Evolutionary conservation across 2,888 invertebrate genomes (phyloP).

Genomic region (Hirtodrosophila histrioides): DNA sequence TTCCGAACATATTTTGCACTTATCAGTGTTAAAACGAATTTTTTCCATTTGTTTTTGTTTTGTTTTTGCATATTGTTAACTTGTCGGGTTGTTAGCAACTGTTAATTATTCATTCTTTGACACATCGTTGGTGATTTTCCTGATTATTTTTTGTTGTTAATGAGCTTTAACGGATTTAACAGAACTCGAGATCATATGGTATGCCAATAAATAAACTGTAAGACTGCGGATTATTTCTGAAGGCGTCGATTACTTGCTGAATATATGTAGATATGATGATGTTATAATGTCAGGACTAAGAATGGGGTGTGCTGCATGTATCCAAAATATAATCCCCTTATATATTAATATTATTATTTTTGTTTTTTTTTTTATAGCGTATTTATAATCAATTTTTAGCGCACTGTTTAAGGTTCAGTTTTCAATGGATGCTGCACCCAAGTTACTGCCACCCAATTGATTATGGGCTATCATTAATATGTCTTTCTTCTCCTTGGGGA

Average conservation of each 20-base stretch:
- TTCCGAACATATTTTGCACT: conserved; percentile 62
- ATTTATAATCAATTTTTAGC: conserved; percentile 28
- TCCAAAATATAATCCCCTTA: conserved; percentile 18
- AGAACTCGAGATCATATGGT: conserved; percentile 72
- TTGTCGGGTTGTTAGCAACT: conserved; percentile 32
- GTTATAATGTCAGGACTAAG: conserved; percentile 32
- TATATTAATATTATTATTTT: conserved; percentile 4
- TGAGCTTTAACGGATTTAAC: conserved; percentile 58
- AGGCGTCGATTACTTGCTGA: conserved; percentile 43
- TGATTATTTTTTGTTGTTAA: conserved; percentile 45
- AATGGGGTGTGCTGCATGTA: conserved; percentile 19
- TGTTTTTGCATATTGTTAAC: conserved; percentile 7
- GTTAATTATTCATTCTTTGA: conserved; percentile 40
- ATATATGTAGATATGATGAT: conserved; percentile 25
- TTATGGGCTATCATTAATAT: conserved; percentile 95
- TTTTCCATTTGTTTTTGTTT: conserved; percentile 14
- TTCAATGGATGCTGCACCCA: conserved; percentile 66
- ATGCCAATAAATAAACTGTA: conserved; percentile 61
- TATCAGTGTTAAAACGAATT: conserved; percentile 45
- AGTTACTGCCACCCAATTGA: conserved; percentile 87
- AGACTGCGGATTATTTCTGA: conserved; percentile 34
- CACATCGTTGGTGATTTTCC: conserved; percentile 44
- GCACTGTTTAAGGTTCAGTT: conserved; percentile 54
- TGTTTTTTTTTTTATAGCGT: conserved; percentile 6
- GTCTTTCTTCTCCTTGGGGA: conserved; percentile 98